Evolutionary conservation across 1,140 invertebrate species (phyloP).

Genomic region (Phocides pigmalion): DNA sequence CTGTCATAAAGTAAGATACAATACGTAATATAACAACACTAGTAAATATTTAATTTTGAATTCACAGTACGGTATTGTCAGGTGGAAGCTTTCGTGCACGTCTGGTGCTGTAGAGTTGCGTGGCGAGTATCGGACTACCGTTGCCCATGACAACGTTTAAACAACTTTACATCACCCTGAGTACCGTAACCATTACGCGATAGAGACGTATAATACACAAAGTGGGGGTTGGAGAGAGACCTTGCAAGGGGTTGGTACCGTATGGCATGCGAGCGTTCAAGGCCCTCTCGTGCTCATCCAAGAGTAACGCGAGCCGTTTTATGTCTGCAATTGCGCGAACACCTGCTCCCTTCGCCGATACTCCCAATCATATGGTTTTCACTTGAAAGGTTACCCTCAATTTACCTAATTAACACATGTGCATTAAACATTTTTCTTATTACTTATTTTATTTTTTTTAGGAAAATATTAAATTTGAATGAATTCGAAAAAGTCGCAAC

Average conservation of each 20-base stretch:
- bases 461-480: too few relatives aligned
- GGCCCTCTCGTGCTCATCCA: conserved; percentile 67
- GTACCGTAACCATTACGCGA: conserved; percentile 52
- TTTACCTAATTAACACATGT: neutral
- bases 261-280: conserved; percentile 54
- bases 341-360: conserved; percentile 56
- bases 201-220: conserved; percentile 55
- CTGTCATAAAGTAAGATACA: conserved; percentile 40
- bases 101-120: conserved; percentile 51
- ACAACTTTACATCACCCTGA: conserved; percentile 70
- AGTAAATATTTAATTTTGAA: conserved; percentile 17
- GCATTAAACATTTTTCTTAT: too few relatives aligned
- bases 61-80: conserved; percentile 45
- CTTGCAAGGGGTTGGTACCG: conserved; percentile 56
- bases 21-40: conserved; percentile 21
- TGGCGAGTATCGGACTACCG: conserved; percentile 70
- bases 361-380: conserved; percentile 33
- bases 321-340: conserved; percentile 64
- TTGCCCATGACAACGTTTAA: conserved; percentile 77
- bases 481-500: too few relatives aligned
- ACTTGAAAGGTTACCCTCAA: neutral
- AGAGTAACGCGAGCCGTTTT: conserved; percentile 65
- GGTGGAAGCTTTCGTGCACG: conserved; percentile 57
- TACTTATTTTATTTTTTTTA: too few relatives aligned
- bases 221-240: conserved; percentile 48